phyloP scores from a whole-genome alignment of 2,113 vertebrate genomes.

The Otus sunia region DNA sequence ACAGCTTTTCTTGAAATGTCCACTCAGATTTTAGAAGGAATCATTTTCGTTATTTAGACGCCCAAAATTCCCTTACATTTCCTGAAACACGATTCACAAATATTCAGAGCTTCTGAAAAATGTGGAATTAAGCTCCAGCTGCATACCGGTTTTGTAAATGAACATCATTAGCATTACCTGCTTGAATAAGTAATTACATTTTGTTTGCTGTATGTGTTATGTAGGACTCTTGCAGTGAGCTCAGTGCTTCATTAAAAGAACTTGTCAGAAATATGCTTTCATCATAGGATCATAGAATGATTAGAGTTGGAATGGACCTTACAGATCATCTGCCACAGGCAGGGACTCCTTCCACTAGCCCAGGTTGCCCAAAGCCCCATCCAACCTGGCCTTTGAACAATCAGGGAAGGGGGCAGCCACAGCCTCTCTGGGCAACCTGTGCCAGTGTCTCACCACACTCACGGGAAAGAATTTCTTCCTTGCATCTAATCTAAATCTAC shows the following conservation, averaged over 20 bases:
- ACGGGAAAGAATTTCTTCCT: too few relatives aligned
- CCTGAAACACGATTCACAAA: neutral
- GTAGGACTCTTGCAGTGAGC: neutral
- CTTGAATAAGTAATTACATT: neutral
- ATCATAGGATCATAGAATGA: too few relatives aligned
- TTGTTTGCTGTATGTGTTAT: neutral
- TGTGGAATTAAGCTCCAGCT: neutral
- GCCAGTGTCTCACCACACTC: too few relatives aligned
- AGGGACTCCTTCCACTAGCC: too few relatives aligned
- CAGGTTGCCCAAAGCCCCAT: too few relatives aligned
- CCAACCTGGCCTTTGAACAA: too few relatives aligned
- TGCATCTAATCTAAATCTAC: too few relatives aligned
- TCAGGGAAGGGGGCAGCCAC: too few relatives aligned
- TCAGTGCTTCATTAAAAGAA: neutral
- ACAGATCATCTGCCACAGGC: too few relatives aligned
- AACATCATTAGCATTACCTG: neutral
- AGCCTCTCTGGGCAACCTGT: too few relatives aligned
- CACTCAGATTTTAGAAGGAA: neutral
- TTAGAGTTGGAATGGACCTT: too few relatives aligned
- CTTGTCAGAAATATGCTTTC: neutral
- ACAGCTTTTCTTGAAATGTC: neutral
- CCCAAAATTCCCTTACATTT: neutral
- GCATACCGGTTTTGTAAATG: neutral
- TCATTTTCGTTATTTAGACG: neutral
- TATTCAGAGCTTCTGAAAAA: neutral